phyloP scores from a whole-genome alignment of 1,140 invertebrate genomes.

The Ceratosolen solmsi region DNA sequence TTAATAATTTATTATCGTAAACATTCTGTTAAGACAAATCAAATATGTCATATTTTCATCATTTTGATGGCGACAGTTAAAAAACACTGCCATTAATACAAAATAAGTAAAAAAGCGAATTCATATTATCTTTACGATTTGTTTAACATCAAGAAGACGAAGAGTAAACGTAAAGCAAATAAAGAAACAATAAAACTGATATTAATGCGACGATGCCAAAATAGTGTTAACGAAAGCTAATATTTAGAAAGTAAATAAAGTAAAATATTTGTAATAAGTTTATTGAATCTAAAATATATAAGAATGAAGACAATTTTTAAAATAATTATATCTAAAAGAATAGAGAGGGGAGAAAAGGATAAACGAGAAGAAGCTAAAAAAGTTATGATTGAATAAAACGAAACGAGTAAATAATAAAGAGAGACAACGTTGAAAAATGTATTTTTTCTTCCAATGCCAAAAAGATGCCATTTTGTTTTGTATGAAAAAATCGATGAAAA shows the following conservation, averaged over 20 bases:
- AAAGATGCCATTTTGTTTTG: conserved; percentile 70
- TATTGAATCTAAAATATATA: conserved; percentile 61
- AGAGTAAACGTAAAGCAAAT: conserved; percentile 45
- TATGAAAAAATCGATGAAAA: conserved; percentile 64
- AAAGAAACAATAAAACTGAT: conserved; percentile 53
- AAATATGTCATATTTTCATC: conserved; percentile 39
- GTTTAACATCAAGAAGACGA: conserved; percentile 51
- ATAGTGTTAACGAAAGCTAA: conserved; percentile 71
- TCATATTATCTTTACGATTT: conserved; percentile 55
- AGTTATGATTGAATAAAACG: conserved; percentile 55
- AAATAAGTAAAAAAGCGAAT: conserved; percentile 49
- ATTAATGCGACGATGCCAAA: conserved; percentile 71
- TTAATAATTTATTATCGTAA: conserved; percentile 41
- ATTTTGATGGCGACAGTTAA: conserved; percentile 33
- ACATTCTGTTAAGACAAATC: not conserved
- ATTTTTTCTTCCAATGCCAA: conserved; percentile 74
- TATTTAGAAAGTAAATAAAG: conserved; percentile 64
- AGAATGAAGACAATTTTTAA: conserved; percentile 57
- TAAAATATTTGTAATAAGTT: conserved; percentile 60
- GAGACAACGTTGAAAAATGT: conserved; percentile 59
- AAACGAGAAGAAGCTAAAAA: conserved; percentile 54
- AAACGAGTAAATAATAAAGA: conserved; percentile 53
- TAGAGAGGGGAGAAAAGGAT: conserved; percentile 25
- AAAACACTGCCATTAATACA: conserved; percentile 47
- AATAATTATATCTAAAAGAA: conserved; percentile 49